Conservation (phyloP, 2,113 vertebrate species). For the Hiodon alosoides region DNA sequence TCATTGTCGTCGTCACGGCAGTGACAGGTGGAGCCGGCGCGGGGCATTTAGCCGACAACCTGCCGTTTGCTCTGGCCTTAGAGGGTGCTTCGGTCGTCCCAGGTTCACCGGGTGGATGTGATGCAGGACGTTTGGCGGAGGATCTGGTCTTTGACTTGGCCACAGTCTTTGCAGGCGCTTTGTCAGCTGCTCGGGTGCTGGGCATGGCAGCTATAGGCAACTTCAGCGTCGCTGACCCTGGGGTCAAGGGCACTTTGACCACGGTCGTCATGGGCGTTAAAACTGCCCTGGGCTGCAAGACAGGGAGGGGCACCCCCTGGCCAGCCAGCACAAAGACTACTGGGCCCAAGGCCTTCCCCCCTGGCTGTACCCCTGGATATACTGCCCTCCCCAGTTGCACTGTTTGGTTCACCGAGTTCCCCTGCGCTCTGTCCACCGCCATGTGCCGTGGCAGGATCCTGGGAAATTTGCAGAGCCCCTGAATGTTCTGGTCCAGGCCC, state of each 20-base stretch:
- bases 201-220: not conserved
- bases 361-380: not conserved
- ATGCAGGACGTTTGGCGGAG: not conserved
- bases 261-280: not conserved
- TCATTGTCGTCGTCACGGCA: not conserved
- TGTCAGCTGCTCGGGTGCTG: too few relatives aligned
- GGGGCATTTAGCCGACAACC: too few relatives aligned
- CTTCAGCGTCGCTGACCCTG: not conserved
- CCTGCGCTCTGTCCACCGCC: not conserved
- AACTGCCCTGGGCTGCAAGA: not conserved
- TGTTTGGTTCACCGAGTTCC: not conserved
- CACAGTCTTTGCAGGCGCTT: not conserved
- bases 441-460: slow-evolving; percentile 13
- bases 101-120: not conserved
- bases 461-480: slow-evolving; percentile 4
- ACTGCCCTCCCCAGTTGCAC: not conserved
- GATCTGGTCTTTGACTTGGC: not conserved
- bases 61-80: too few relatives aligned
- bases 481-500: not conserved
- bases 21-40: not conserved
- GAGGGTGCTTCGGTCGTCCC: not conserved
- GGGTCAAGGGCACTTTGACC: not conserved
- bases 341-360: not conserved
- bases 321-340: slow-evolving; percentile 14
- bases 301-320: slow-evolving; percentile 10